Evolutionary conservation across 1,140 invertebrate species (phyloP).

Genomic region (Zaprionus africanus): DNA sequence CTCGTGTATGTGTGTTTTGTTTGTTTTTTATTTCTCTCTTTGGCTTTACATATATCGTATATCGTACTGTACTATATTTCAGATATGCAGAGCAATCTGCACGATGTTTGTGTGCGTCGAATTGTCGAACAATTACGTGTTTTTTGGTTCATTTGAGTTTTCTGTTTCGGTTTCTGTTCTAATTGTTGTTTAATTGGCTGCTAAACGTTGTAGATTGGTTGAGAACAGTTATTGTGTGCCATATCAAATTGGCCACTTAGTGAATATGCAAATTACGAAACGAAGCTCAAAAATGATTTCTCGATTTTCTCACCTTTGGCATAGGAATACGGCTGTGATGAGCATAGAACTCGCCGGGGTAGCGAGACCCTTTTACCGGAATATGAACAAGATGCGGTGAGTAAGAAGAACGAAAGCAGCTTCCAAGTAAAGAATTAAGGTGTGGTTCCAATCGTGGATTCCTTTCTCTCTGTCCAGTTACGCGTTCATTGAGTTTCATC

Average conservation of each 20-base stretch:
- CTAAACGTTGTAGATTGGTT: slow-evolving; percentile 60
- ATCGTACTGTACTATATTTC: background rate
- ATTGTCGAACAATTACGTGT: slow-evolving; percentile 17
- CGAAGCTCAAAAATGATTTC: slow-evolving; percentile 43
- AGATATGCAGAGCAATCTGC: slow-evolving; percentile 21
- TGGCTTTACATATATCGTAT: slow-evolving; percentile 8
- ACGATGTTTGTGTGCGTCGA: slow-evolving; percentile 36
- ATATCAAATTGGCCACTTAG: slow-evolving; percentile 26
- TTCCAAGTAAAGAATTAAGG: background rate
- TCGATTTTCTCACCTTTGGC: slow-evolving; percentile 63
- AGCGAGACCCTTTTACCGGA: slow-evolving; percentile 88
- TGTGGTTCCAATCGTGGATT: background rate
- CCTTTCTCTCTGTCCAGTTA: background rate
- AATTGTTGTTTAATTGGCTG: slow-evolving; percentile 67
- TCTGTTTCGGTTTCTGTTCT: background rate
- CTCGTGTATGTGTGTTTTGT: slow-evolving; percentile 17
- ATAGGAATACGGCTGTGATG: slow-evolving; percentile 86
- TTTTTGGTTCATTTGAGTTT: slow-evolving; percentile 50
- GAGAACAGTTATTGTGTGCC: slow-evolving; percentile 10
- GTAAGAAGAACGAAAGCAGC: slow-evolving; percentile 71
- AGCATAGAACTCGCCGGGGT: slow-evolving; percentile 87
- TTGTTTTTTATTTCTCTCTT: slow-evolving; percentile 23
- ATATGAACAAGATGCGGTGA: slow-evolving; percentile 89
- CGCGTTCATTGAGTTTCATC: slow-evolving; percentile 2
- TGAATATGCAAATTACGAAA: slow-evolving; percentile 30